Percentiles rank a stretch among this genome's conserved stretches.
Conservation (phyloP, 2,888 invertebrate species). For the Parthenolecanium corni region DNA sequence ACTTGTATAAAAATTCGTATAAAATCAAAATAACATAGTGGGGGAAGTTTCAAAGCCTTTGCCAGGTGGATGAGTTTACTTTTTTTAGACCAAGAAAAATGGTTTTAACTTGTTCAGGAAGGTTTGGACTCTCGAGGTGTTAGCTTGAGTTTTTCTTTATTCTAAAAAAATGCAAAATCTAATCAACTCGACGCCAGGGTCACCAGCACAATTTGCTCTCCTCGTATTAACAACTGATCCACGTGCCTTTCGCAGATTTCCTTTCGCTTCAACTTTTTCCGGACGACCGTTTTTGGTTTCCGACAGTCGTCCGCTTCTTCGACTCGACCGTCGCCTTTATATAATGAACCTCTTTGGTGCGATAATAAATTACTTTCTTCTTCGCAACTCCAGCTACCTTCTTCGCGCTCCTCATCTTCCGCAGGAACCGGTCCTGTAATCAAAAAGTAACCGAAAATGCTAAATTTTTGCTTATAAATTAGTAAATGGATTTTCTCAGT, state of each 20-base stretch:
- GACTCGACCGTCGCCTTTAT: not conserved
- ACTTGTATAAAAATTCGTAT: no score
- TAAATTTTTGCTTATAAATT: no score
- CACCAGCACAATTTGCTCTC: slow-evolving; percentile 61
- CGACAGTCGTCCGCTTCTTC: not conserved
- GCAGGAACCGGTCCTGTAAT: not conserved
- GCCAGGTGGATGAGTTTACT: no score
- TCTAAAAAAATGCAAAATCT: not conserved
- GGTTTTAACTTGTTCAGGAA: no score
- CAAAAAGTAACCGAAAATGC: not conserved
- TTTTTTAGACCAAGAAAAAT: no score
- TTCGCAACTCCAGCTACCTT: not conserved
- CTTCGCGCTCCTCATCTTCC: not conserved
- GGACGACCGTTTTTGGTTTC: slow-evolving; percentile 38
- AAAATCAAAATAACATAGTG: no score
- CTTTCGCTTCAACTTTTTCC: slow-evolving; percentile 48
- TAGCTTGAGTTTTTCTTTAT: no score
- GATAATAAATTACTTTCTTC: not conserved
- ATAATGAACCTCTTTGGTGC: not conserved
- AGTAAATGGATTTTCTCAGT: no score
- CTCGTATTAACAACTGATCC: slow-evolving; percentile 58
- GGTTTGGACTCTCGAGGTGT: no score
- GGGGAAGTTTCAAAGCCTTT: no score
- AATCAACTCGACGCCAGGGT: slow-evolving; percentile 15
- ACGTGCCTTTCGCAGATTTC: slow-evolving; percentile 57